Evolutionary conservation across 1,140 invertebrate genomes (phyloP), one percentile per base, ranked within the genome.

Genomic region (Caenorhabditis remanei): DNA sequence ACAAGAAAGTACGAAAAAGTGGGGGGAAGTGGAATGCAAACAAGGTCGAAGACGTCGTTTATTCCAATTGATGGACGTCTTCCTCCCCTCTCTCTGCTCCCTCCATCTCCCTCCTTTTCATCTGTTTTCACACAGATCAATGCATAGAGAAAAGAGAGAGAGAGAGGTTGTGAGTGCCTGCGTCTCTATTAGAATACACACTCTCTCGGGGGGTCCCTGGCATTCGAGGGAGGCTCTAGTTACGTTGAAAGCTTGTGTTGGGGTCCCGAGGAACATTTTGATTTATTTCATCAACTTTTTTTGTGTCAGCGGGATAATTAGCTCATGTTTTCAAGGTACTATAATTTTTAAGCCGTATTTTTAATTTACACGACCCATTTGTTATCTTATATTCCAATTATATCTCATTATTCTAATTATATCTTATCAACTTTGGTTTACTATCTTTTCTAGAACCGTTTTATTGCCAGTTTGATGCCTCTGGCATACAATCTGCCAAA

Each of bases 11-110:
- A 84, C 55, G 58, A 48, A 84, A 63, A 61, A 41, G 16, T 9
- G 32, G 32, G 32, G 32, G 32, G 32, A 32, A 2, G 2, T 32
- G 32, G 40, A 43, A 61, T 19, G 83, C 83, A 48, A 61, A 63
- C 53, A 84, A 63, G 83, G 58, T 61, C 83, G 83, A 58, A 84
- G 83, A 43, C 58, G 55, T 63, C 55, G 53, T 84, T 84, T 84
- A 61, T 84, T 84, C 83, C 58, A 84, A 84, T 55, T 32, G 40
- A 83, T 58, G 41, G 21, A 58, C 16, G 83, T 61, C 83, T 58
- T 14, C 43, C 32, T 40, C 55, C 6, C 83, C 13, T 41, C 53
- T 84, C 58, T 58, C 83, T 63, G 40, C 83, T 61, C 55, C 55
- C 53, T 58, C 83, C 7, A 4, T 14, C 5, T 32, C 50, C 16